Percentiles rank a stretch among this genome's conserved stretches.
Conservation (phyloP, 2,888 invertebrate genomes). For the Cryptus armator region DNA sequence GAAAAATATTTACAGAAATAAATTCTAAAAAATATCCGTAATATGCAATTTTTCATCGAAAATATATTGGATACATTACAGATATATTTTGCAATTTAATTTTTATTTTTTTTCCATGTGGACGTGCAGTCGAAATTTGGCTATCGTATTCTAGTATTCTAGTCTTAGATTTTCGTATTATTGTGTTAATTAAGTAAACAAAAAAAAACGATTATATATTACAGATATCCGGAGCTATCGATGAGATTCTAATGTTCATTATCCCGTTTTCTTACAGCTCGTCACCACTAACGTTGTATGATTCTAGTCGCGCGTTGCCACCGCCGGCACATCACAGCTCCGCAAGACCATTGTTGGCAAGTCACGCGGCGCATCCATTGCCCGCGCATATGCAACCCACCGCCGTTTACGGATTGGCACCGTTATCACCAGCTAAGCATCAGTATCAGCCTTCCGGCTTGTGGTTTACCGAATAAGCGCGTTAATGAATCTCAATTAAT, state of each 20-base stretch:
- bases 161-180: background rate
- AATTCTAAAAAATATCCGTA: too few relatives aligned
- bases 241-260: conserved; percentile 78
- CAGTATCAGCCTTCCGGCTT: conserved; percentile 90
- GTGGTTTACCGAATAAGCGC: conserved; percentile 90
- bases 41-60: too few relatives aligned
- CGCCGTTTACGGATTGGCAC: conserved; percentile 88
- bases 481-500: background rate
- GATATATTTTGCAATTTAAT: too few relatives aligned
- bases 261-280: conserved; percentile 83
- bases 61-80: too few relatives aligned
- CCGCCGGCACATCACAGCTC: conserved; percentile 94
- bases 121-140: background rate
- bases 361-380: conserved; percentile 91
- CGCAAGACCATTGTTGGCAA: conserved; percentile 89
- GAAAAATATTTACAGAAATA: too few relatives aligned
- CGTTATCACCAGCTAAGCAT: conserved; percentile 90
- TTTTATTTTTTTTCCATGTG: too few relatives aligned
- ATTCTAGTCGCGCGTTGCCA: conserved; percentile 89
- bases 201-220: conserved; percentile 19
- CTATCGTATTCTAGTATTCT: background rate
- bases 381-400: conserved; percentile 93
- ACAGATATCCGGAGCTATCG: conserved; percentile 61
- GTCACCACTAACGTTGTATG: conserved; percentile 84
- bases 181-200: background rate